phyloP scores from a whole-genome alignment of 2,888 invertebrate genomes.

The Eristalis tenax region DNA sequence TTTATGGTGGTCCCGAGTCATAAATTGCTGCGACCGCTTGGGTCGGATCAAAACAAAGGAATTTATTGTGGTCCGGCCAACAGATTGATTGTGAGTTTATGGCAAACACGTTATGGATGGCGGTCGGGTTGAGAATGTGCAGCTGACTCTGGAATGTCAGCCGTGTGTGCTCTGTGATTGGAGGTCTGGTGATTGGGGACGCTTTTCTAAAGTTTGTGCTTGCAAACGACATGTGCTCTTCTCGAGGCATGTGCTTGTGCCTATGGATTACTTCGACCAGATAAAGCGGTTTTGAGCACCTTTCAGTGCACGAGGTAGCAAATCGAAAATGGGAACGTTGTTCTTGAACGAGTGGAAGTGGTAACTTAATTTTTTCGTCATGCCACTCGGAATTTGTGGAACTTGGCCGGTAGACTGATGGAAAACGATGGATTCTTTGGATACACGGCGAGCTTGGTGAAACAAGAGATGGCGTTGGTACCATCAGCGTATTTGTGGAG shows the following conservation, averaged over 20 bases:
- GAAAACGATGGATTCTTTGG: no score
- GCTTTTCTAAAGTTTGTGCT: not conserved
- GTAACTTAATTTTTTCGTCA: not conserved
- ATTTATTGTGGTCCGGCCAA: slow-evolving; percentile 29
- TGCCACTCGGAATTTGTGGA: no score
- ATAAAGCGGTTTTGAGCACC: not conserved
- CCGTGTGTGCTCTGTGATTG: not conserved
- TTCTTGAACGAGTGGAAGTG: not conserved
- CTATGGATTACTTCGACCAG: not conserved
- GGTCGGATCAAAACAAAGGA: slow-evolving; percentile 45
- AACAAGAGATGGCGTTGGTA: no score
- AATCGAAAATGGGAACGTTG: no score
- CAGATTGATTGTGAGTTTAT: not conserved
- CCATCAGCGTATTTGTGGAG: no score
- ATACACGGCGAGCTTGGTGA: no score
- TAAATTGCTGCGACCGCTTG: slow-evolving; percentile 27
- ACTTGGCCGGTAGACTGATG: no score
- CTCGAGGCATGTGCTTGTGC: not conserved
- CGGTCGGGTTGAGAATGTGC: not conserved
- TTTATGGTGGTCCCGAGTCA: slow-evolving; percentile 20
- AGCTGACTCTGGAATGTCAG: not conserved
- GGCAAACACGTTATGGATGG: not conserved
- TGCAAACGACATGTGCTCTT: not conserved
- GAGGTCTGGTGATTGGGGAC: not conserved
- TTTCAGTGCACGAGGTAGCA: no score